Base-by-base conservation (phyloP, 92 coral and sea anemone species). In the Zoanthus gigantus region DNA sequence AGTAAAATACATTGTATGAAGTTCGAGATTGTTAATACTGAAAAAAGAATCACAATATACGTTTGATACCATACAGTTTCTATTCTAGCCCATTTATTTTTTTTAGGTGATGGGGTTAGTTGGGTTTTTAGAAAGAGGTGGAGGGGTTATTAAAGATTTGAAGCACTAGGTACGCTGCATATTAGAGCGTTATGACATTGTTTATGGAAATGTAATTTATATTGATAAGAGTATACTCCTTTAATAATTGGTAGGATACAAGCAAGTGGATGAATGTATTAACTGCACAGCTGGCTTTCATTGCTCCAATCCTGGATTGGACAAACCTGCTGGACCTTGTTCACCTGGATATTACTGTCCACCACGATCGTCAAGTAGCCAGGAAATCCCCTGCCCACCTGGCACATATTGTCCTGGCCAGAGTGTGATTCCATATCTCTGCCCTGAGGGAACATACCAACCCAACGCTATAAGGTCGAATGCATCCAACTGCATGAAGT, bases 341-440 rank as follows among this genome's bases (percentile, higher is more conserved):
- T 92, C 88, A 65, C 90, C 99, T 23, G 98, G 99, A 16, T 92
- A 93, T 83, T 95, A 96, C 88, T 96, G 99, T 32, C 99, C 99
- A 65, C 78, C 89, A 10, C 89, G 97, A 23, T 91, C 99, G 9
- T 90, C 95, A 5, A 93, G 97, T 76, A 50, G 78, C 54, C 83
- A 83, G 85, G 95, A 93, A 88, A 73, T 92, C 15, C 77, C 91
- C 54, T 96, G 99, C 48, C 90, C 93, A 45, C 85, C 90, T 31
- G 99, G 99, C 15, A 90, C 92, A 5, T 96, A 96, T 90, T 96
- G 99, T 79, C 83, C 79, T 56, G 94, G 95, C 18, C 82, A 89
- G 74, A 95, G 93, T 37, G 90, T 82, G 37, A 89, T 87, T 16
- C 97, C 98, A 71, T 81, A 56, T 56, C 88, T 97, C 71, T 97